These are phyloP conservation scores for Ispidina lecontei DNA, from an alignment of 2,797 vertebrate species.

Conservation along the genomic window DNA sequence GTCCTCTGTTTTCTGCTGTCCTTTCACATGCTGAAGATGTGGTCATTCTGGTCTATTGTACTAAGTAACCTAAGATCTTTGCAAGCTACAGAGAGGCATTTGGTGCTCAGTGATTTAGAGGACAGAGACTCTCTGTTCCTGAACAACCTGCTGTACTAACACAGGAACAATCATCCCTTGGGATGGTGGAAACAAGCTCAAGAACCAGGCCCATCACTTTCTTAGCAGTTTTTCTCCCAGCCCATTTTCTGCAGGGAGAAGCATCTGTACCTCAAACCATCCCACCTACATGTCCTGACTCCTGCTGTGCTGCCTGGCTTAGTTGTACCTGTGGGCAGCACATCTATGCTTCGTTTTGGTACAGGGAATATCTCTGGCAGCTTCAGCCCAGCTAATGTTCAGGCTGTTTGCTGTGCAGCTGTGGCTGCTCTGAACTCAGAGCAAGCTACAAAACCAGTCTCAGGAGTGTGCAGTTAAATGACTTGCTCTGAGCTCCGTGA, in stretches of 20 bases:
- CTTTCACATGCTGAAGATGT: neutral
- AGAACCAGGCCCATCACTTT: neutral
- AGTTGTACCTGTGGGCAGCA: no score
- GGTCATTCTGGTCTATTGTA: neutral
- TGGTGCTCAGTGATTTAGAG: neutral
- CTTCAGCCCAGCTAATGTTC: neutral
- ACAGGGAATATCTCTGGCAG: rapidly evolving
- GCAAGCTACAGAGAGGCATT: neutral
- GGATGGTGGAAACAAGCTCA: neutral
- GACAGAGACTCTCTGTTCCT: neutral
- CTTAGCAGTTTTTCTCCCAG: neutral
- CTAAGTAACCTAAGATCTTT: neutral
- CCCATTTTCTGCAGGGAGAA: neutral
- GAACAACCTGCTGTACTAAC: neutral
- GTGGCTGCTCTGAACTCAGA: neutral
- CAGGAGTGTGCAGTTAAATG: rapidly evolving
- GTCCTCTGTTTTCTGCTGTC: neutral
- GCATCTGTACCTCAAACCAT: neutral
- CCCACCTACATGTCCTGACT: rapidly evolving
- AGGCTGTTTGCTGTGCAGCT: neutral
- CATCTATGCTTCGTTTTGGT: neutral
- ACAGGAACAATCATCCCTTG: neutral
- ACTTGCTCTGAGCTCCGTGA: neutral
- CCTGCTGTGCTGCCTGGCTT: neutral
- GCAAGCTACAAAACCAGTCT: neutral